Percentiles rank a stretch among this genome's conserved stretches.
These are phyloP conservation scores for Notolepis coatsorum DNA, from an alignment of 2,797 vertebrate genomes.

Conservation along the genomic window DNA sequence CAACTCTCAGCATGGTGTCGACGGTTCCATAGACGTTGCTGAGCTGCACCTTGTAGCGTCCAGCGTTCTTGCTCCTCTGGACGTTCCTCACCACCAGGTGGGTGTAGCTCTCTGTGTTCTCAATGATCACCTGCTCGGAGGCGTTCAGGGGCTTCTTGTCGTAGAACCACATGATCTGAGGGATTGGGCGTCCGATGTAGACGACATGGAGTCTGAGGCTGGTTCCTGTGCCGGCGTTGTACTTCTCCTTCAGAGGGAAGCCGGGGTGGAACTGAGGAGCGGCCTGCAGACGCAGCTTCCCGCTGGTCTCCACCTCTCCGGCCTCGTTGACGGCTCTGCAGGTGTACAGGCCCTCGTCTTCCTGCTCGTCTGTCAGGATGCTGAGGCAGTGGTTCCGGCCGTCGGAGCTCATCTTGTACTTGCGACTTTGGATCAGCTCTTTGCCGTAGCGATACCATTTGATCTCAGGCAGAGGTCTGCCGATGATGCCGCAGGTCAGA, in stretches of 20 bases:
- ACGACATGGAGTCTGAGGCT: slow-evolving; percentile 95
- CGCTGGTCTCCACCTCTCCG: slow-evolving; percentile 95
- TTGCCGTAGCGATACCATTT: slow-evolving; percentile 98
- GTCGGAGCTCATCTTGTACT: slow-evolving; percentile 99
- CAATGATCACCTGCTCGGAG: slow-evolving; percentile 91
- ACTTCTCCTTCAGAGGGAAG: slow-evolving; percentile 97
- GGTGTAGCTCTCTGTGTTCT: slow-evolving; percentile 97
- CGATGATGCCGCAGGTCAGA: slow-evolving; percentile 93
- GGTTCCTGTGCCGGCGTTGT: slow-evolving; percentile 90
- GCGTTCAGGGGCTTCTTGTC: slow-evolving; percentile 93
- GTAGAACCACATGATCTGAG: slow-evolving; percentile 98
- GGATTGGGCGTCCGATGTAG: slow-evolving; percentile 97
- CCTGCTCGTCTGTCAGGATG: slow-evolving; percentile 95
- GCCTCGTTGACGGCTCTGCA: slow-evolving; percentile 94
- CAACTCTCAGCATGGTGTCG: slow-evolving; percentile 91
- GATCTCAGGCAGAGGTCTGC: slow-evolving; percentile 97
- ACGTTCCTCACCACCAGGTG: slow-evolving; percentile 97
- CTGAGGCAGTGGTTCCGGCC: slow-evolving; percentile 94
- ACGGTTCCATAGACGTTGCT: slow-evolving; percentile 94
- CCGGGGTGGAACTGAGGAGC: slow-evolving; percentile 95
- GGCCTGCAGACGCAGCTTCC: slow-evolving; percentile 93
- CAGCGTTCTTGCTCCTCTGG: slow-evolving; percentile 93
- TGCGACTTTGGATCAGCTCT: slow-evolving; percentile 95
- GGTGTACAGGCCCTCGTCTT: slow-evolving; percentile 97
- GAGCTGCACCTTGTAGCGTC: slow-evolving; percentile 97